Evolutionary conservation across 2,113 vertebrate genomes (phyloP).

Genomic region (Chaetodon trifascialis): DNA sequence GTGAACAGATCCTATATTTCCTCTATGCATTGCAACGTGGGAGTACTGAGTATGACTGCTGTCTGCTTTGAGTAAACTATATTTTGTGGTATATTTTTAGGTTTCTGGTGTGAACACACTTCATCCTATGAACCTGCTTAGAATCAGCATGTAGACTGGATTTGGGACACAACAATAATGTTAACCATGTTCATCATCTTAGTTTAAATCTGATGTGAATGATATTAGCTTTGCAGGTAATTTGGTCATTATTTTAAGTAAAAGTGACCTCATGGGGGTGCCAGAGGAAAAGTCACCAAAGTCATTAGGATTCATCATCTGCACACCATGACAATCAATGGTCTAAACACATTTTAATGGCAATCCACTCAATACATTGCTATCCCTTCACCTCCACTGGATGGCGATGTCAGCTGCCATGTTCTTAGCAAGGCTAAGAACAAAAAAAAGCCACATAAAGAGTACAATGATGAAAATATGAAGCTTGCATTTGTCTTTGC

Average conservation of each 20-base stretch:
- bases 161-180: not conserved
- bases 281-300: not conserved
- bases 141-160: not conserved
- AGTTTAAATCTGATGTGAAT: not conserved
- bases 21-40: not conserved
- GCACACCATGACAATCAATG: too few relatives aligned
- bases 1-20: not conserved
- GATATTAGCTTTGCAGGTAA: too few relatives aligned
- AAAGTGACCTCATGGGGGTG: not conserved
- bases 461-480: not conserved
- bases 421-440: too few relatives aligned
- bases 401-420: too few relatives aligned
- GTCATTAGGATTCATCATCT: not conserved
- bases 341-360: too few relatives aligned
- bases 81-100: not conserved
- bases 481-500: not conserved
- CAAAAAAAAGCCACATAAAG: too few relatives aligned
- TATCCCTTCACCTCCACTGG: too few relatives aligned
- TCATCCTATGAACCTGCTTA: too few relatives aligned
- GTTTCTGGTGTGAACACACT: too few relatives aligned
- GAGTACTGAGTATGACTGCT: not conserved
- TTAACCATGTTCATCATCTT: not conserved
- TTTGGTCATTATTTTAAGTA: not conserved
- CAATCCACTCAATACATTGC: too few relatives aligned
- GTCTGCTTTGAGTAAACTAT: not conserved